Percentiles rank a stretch among this genome's conserved stretches.
These are phyloP conservation scores for Eretmocerus hayati DNA, from an alignment of 2,888 invertebrate genomes.

Conservation along the genomic window DNA sequence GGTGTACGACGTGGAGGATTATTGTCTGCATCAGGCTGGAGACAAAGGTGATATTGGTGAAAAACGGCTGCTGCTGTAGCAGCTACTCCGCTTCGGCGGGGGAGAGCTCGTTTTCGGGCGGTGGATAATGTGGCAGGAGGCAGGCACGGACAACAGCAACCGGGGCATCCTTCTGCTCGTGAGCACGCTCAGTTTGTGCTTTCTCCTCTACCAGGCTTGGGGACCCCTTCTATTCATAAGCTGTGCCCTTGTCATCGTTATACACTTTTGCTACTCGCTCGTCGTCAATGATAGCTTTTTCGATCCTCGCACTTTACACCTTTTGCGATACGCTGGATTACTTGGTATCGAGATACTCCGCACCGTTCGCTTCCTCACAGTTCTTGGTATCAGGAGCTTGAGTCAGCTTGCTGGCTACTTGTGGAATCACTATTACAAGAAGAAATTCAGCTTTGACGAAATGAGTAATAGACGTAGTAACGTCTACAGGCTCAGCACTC, in stretches of 20 bases:
- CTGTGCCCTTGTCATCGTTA: slow-evolving; percentile 31
- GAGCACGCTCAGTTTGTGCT: slow-evolving; percentile 36
- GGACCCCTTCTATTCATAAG: slow-evolving; percentile 34
- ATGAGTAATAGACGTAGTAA: slow-evolving; percentile 16
- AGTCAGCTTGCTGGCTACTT: neutral
- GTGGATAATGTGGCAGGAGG: slow-evolving; percentile 19
- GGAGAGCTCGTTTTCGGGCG: slow-evolving; percentile 7
- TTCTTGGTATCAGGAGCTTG: neutral
- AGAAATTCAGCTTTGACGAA: neutral
- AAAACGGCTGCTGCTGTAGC: no score
- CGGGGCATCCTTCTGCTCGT: slow-evolving; percentile 36
- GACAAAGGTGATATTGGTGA: no score
- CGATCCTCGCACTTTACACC: slow-evolving; percentile 30
- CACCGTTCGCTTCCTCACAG: slow-evolving; percentile 2
- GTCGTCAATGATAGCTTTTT: slow-evolving; percentile 37
- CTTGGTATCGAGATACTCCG: slow-evolving; percentile 21
- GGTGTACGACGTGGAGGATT: no score
- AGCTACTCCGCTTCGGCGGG: no score
- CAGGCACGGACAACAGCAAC: slow-evolving; percentile 17
- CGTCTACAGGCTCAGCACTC: slow-evolving; percentile 17
- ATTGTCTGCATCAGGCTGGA: no score
- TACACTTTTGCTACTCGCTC: slow-evolving; percentile 38
- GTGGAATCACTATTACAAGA: slow-evolving; percentile 1
- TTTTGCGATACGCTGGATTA: slow-evolving; percentile 25
- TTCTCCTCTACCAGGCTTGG: slow-evolving; percentile 37